Conservation (phyloP, 2,797 vertebrate species). For the Morelia viridis region DNA sequence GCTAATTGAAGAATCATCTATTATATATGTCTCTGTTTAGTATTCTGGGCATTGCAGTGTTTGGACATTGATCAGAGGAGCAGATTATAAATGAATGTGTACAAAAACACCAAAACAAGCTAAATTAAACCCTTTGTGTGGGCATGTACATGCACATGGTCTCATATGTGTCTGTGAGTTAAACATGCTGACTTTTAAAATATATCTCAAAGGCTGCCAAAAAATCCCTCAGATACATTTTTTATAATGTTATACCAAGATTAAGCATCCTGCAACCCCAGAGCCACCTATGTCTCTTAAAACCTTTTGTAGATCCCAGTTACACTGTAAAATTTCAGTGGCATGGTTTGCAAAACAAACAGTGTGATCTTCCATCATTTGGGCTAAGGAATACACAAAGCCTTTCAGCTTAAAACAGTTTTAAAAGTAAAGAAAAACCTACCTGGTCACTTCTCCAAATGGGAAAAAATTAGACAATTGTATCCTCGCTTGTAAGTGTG, state of each 20-base stretch:
- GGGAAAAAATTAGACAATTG: background rate
- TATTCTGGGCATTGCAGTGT: background rate
- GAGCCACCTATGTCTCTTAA: background rate
- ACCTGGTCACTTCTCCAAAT: background rate
- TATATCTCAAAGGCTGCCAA: background rate
- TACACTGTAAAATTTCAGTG: background rate
- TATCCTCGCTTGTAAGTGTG: background rate
- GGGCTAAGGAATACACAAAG: background rate
- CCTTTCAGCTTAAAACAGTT: background rate
- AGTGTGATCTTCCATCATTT: background rate
- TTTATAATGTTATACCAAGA: background rate
- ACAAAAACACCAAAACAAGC: background rate
- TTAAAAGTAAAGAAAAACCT: background rate
- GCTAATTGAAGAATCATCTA: background rate
- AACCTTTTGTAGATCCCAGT: background rate
- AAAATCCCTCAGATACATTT: background rate
- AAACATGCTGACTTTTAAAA: background rate
- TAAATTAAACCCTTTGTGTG: background rate
- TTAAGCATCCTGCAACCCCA: background rate
- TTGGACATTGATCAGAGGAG: background rate
- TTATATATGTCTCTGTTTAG: constrained; percentile 12
- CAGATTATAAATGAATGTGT: background rate
- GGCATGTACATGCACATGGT: background rate
- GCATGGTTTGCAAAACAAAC: background rate
- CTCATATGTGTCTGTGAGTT: background rate